phyloP scores from a whole-genome alignment of 64 coral and sea anemone genomes.

The Montipora capricornis region DNA sequence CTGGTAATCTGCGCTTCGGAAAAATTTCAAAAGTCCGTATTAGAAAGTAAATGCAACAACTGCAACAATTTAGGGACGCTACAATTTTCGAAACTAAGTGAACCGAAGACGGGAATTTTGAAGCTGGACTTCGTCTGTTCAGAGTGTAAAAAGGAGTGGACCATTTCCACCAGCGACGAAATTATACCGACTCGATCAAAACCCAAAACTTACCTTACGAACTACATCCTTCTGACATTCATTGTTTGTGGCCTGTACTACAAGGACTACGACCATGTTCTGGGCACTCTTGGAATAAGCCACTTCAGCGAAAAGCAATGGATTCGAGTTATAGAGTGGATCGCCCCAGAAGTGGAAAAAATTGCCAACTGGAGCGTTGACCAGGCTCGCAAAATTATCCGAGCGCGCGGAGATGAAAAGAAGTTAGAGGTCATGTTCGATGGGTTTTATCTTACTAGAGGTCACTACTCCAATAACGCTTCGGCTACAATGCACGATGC shows the following conservation, averaged over 20 bases:
- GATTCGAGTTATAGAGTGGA: neutral
- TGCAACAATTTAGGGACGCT: neutral
- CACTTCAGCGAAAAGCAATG: constrained; percentile 32
- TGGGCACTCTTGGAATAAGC: constrained; percentile 30
- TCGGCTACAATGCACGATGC: constrained; percentile 41
- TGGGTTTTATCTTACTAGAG: constrained; percentile 6
- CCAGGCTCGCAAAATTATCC: neutral
- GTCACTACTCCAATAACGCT: constrained; percentile 49
- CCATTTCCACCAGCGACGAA: neutral
- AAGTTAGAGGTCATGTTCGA: neutral
- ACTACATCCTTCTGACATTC: neutral
- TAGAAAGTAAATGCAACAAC: neutral
- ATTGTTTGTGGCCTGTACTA: constrained; percentile 29
- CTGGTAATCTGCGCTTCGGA: constrained; percentile 25
- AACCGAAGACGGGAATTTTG: neutral
- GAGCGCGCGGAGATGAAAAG: neutral
- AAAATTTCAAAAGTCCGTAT: constrained; percentile 9
- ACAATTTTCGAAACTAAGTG: neutral
- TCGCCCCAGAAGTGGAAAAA: neutral
- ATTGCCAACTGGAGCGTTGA: constrained; percentile 52
- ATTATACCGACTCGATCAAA: neutral
- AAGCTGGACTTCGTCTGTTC: constrained; percentile 6
- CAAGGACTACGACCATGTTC: constrained; percentile 28
- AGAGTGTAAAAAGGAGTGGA: neutral
- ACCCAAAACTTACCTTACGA: neutral